Percentiles rank a stretch among this genome's conserved stretches.
These are phyloP conservation scores for Sebastes schlegelii DNA, from an alignment of 2,113 vertebrate genomes.

Conservation along the genomic window DNA sequence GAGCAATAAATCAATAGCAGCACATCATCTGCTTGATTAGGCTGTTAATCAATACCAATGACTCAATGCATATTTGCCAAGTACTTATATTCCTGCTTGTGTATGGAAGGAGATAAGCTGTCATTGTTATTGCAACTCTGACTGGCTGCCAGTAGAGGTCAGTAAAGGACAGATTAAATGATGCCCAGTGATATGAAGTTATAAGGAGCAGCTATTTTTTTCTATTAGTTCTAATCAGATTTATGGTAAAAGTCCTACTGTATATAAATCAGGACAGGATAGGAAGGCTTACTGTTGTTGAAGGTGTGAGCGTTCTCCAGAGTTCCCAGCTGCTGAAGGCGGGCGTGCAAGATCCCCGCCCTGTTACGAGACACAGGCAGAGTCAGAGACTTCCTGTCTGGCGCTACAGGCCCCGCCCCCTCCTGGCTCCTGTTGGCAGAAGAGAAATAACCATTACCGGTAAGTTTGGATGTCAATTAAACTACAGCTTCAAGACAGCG, in stretches of 20 bases:
- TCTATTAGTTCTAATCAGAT: not conserved
- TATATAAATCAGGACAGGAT: not conserved
- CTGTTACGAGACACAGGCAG: constrained; percentile 99
- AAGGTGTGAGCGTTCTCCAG: constrained; percentile 97
- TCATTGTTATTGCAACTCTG: not conserved
- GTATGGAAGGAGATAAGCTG: not conserved
- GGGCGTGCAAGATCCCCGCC: constrained; percentile 95
- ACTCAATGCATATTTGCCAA: not conserved
- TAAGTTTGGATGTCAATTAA: not conserved
- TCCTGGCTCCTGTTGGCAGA: constrained; percentile 92
- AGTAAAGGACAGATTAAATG: not conserved
- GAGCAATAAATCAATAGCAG: not conserved
- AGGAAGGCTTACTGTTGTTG: constrained; percentile 90
- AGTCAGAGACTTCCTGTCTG: constrained; percentile 98
- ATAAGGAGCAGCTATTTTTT: not conserved
- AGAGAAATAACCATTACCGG: constrained; percentile 66
- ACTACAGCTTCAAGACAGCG: not conserved
- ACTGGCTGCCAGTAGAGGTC: constrained; percentile 7
- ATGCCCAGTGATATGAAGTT: not conserved
- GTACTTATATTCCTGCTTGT: not conserved
- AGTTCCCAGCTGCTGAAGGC: constrained; percentile 95
- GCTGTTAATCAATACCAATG: not conserved
- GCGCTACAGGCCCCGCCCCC: constrained; percentile 89
- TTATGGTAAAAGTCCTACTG: too few relatives aligned
- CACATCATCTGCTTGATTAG: not conserved